These are phyloP conservation scores for Myanophis thanlyinensis DNA, from an alignment of 2,113 vertebrate genomes.

Conservation along the genomic window DNA sequence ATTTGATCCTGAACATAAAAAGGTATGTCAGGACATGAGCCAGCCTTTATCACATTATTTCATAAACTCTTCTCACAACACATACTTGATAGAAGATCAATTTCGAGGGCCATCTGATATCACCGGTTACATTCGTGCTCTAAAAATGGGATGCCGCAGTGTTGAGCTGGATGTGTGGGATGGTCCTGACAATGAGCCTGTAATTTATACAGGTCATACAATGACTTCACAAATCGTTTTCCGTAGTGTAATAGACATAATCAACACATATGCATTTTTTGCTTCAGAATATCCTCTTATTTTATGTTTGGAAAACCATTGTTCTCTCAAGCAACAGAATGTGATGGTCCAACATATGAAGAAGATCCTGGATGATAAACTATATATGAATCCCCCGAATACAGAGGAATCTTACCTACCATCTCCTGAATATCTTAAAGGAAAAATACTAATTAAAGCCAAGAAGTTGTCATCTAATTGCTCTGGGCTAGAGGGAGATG, in stretches of 20 bases:
- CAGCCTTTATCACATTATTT: slow-evolving; percentile 97
- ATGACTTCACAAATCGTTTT: slow-evolving; percentile 98
- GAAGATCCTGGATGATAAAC: slow-evolving; percentile 92
- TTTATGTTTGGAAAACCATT: slow-evolving; percentile 95
- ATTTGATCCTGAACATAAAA: slow-evolving; percentile 97
- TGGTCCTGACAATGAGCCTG: slow-evolving; percentile 92
- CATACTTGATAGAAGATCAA: slow-evolving; percentile 97
- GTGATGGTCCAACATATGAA: slow-evolving; percentile 97
- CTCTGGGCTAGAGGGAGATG: slow-evolving; percentile 87
- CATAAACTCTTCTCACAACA: slow-evolving; percentile 97
- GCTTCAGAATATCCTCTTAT: slow-evolving; percentile 94
- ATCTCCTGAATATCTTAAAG: slow-evolving; percentile 85
- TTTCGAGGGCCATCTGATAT: slow-evolving; percentile 98
- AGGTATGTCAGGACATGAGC: slow-evolving; percentile 95
- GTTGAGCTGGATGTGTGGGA: slow-evolving; percentile 98
- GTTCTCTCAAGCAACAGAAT: slow-evolving; percentile 92
- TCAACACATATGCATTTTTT: slow-evolving; percentile 95
- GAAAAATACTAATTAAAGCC: slow-evolving; percentile 91
- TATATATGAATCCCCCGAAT: slow-evolving; percentile 81
- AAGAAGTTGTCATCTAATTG: slow-evolving; percentile 88
- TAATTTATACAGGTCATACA: slow-evolving; percentile 96
- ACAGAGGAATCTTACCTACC: slow-evolving; percentile 89
- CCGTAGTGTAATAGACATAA: slow-evolving; percentile 88
- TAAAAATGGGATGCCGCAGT: slow-evolving; percentile 97
- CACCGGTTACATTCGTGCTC: slow-evolving; percentile 93